Conservation (phyloP, 2,888 invertebrate species). For the Dicycla oo region DNA sequence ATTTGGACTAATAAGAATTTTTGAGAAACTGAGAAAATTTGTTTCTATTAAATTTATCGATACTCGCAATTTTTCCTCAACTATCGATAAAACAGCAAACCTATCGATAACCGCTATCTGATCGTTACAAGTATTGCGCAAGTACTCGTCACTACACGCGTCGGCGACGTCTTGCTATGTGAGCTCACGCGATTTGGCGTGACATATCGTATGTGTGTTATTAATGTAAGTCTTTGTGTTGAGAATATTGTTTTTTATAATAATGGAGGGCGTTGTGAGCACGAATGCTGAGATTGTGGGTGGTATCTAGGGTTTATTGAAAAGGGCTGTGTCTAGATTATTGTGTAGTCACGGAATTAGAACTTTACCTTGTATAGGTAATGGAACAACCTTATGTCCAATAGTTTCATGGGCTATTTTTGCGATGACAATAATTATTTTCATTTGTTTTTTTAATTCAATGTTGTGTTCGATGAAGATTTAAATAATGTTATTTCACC, state of each 20-base stretch:
- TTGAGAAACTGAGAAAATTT: neutral
- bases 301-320: neutral
- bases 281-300: neutral
- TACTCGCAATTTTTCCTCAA: neutral
- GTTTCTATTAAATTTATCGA: slow-evolving; percentile 8
- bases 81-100: slow-evolving; percentile 20
- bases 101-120: slow-evolving; percentile 44
- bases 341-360: neutral
- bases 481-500: neutral
- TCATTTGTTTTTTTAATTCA: no score
- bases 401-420: neutral
- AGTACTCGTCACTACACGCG: slow-evolving; percentile 74
- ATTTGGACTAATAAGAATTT: neutral
- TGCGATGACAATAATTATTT: neutral
- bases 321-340: neutral
- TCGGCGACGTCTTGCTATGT: slow-evolving; percentile 75
- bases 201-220: slow-evolving; percentile 47
- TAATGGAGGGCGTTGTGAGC: slow-evolving; percentile 4
- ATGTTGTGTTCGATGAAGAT: neutral
- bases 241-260: slow-evolving; percentile 1
- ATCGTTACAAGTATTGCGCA: slow-evolving; percentile 81
- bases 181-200: slow-evolving; percentile 61
- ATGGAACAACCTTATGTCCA: neutral
- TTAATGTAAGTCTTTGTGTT: slow-evolving; percentile 27
- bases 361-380: neutral